Percentiles rank a stretch among this genome's conserved stretches.
phyloP scores from a whole-genome alignment of 2,888 invertebrate species.

The Troides oblongomaculatus region DNA sequence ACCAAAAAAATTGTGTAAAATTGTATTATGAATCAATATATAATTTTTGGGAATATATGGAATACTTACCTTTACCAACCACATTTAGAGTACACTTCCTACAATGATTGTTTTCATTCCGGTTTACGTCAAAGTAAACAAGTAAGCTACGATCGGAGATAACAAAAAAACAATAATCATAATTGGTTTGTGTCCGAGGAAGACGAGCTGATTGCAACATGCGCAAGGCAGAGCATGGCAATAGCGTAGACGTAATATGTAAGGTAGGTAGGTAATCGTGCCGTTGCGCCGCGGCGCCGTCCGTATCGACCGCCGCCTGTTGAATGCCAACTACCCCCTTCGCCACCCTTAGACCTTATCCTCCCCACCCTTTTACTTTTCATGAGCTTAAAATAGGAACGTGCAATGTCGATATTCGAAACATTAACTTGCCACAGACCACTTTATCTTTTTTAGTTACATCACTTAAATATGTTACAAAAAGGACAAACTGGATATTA shows the following conservation, averaged over 20 bases:
- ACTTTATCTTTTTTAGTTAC: slow-evolving; percentile 38
- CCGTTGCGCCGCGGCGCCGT: slow-evolving; percentile 66
- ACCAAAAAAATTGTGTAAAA: no score
- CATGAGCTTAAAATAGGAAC: slow-evolving; percentile 78
- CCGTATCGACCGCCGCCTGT: slow-evolving; percentile 78
- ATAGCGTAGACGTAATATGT: slow-evolving; percentile 35
- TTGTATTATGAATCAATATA: no score
- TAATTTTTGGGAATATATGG: no score
- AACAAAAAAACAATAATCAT: background rate
- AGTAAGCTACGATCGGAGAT: background rate
- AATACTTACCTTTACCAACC: background rate
- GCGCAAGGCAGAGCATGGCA: slow-evolving; percentile 27
- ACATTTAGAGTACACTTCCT: background rate
- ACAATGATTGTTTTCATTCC: background rate
- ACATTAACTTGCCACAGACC: slow-evolving; percentile 66
- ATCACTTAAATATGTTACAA: background rate
- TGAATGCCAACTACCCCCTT: slow-evolving; percentile 70
- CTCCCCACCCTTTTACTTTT: slow-evolving; percentile 63
- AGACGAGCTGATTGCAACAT: slow-evolving; percentile 29
- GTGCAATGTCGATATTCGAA: slow-evolving; percentile 75
- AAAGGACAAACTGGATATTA: no score
- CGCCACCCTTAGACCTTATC: slow-evolving; percentile 54
- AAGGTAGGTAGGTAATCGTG: slow-evolving; percentile 54
- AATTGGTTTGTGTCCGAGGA: slow-evolving; percentile 6
- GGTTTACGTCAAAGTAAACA: background rate